Evolutionary conservation across 2,797 vertebrate species (phyloP), one percentile per base, ranked within the genome.

Genomic region (Chrysocyon brachyurus): DNA sequence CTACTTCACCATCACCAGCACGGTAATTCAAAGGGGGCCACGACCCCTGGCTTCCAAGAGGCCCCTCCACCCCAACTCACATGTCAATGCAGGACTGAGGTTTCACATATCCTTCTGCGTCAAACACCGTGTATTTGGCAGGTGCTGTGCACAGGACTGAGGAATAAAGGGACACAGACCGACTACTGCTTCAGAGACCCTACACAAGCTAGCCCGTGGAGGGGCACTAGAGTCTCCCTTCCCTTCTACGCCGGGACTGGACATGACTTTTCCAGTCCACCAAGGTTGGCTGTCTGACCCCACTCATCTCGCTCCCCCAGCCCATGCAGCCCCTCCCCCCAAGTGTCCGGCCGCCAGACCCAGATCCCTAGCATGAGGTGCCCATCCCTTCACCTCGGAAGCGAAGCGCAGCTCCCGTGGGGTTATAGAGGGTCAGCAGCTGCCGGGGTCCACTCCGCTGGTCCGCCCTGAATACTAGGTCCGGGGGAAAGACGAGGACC

Each of bases 401-500:
- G 87, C 90, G 97, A 81, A 99, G 98, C 40, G 91, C 98, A 70
- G 98, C 98, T 96, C 93, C 97, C 92, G 98, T 98, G 11, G 98
- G 98, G 98, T 99, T 99, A 98, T 99, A 99, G 56, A 99, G 98
- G 2, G 99, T 99, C 40, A 99, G 97, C 82, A 99, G 98, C 96
- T 98, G 98, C 90, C 98, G 97, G 90, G 98, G 98, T 56, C 98
- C 98, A 56, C 96, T 97, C 94, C 98, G 98, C 54, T 98, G 98
- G 61, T 98, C 98, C 2, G 98, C 98, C 28, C 97, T 98, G 93
- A 99, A 99, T 83, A 98, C 97, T 91, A 98, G 98, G 93, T 98
- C 97, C 24, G 97, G 98, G 12, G 98, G 98, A 79, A 99, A 98
- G 89, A 98, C 96, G 24, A 98, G 98, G 17, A 99, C 98, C 14